These are phyloP conservation scores for Peromyscus leucopus DNA, from an alignment of 2,113 vertebrate species.

Conservation along the genomic window DNA sequence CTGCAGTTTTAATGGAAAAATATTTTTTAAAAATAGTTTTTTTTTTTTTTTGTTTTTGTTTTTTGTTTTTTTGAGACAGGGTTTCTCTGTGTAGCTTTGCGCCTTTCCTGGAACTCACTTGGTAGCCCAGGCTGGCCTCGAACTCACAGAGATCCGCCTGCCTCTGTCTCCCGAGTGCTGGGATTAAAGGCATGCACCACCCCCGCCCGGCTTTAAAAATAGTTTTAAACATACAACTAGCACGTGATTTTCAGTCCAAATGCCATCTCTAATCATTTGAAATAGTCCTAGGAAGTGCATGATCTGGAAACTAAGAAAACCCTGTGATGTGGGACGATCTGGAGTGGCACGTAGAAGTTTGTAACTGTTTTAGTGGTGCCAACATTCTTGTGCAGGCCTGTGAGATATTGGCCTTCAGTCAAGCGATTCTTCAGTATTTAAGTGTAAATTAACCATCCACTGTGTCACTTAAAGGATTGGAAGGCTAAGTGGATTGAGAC, in stretches of 20 bases:
- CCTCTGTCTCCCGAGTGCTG: too few species aligned
- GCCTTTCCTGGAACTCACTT: too few species aligned
- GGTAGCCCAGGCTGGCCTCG: too few species aligned
- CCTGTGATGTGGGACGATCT: not conserved
- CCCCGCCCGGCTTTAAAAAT: not conserved
- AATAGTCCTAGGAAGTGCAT: not conserved
- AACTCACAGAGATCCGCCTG: too few species aligned
- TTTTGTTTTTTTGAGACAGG: too few species aligned
- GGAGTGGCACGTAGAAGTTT: not conserved
- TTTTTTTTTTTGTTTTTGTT: too few species aligned
- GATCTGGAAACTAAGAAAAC: not conserved
- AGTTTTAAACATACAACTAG: not conserved
- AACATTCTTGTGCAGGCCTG: not conserved
- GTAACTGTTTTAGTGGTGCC: not conserved
- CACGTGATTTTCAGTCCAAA: not conserved
- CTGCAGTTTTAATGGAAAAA: conserved; percentile 28
- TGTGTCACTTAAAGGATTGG: conserved; percentile 37
- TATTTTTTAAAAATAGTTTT: not conserved
- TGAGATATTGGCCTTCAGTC: not conserved
- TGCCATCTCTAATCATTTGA: conserved; percentile 2
- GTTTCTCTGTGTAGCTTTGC: too few species aligned
- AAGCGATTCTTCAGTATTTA: conserved; percentile 56
- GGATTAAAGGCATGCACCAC: too few species aligned
- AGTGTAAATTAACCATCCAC: conserved; percentile 12
- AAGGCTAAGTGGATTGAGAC: conserved; percentile 25